Conservation (phyloP, 2,797 vertebrate species). For the Falco rusticolus region DNA sequence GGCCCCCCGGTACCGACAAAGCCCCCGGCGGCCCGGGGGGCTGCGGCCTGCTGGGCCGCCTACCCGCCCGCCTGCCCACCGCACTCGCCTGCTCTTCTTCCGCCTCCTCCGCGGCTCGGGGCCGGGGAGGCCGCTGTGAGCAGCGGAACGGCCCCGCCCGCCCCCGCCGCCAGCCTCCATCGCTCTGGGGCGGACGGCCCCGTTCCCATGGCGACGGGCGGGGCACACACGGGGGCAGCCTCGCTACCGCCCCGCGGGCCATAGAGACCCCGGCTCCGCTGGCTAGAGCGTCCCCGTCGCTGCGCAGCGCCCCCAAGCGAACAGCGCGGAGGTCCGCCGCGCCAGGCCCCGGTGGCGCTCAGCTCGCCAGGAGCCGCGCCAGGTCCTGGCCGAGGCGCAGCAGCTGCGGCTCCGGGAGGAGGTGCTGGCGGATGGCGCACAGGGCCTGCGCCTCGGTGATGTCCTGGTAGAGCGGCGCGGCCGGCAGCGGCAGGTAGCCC, state of each 20-base stretch:
- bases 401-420: conserved; percentile 80
- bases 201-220: neutral
- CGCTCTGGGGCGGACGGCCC: neutral
- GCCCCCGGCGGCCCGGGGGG: no score
- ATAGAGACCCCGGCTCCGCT: neutral
- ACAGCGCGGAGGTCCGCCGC: no score
- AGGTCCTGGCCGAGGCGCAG: conserved; percentile 71
- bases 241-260: neutral
- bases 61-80: no score
- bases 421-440: conserved; percentile 75
- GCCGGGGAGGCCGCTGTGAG: no score
- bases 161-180: neutral
- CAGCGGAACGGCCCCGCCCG: neutral
- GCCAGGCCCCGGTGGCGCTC: no score
- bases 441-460: conserved; percentile 81
- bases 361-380: conserved; percentile 15
- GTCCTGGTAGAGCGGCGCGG: conserved; percentile 76
- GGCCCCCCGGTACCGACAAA: no score
- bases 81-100: neutral
- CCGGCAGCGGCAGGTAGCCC: conserved; percentile 88
- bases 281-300: neutral
- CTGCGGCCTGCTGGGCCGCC: no score
- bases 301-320: neutral
- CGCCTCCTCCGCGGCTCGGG: neutral
- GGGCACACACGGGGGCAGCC: neutral